Evolutionary conservation across 1,140 invertebrate species (phyloP).

Genomic region (Pectinophora gossypiella): DNA sequence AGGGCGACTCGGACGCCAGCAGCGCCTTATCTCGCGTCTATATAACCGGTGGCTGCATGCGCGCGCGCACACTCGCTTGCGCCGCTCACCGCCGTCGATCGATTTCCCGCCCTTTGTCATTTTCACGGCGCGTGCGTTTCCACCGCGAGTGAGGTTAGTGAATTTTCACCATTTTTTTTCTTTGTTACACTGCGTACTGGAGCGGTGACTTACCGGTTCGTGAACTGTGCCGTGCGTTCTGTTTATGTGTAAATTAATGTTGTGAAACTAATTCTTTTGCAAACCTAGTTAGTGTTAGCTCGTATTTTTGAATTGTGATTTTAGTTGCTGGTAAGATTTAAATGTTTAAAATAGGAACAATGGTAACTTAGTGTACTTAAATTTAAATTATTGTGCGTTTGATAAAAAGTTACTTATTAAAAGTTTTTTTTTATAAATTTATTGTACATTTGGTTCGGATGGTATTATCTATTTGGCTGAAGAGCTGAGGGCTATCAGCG

Average conservation of each 20-base stretch:
- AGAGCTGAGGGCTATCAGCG: too few relatives aligned
- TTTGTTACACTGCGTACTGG: conserved; percentile 23
- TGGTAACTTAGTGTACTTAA: conserved; percentile 29
- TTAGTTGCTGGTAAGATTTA: conserved; percentile 8
- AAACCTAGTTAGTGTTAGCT: not conserved
- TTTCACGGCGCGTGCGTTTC: conserved; percentile 49
- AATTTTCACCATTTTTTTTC: conserved; percentile 41
- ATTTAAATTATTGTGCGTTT: too few relatives aligned
- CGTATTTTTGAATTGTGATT: not conserved
- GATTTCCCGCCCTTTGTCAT: conserved; percentile 53
- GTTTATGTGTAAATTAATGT: not conserved
- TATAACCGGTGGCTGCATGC: conserved; percentile 45
- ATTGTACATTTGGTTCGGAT: too few relatives aligned
- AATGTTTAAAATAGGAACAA: not conserved
- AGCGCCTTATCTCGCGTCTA: conserved; percentile 47
- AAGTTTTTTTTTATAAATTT: too few relatives aligned
- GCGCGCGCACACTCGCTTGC: conserved; percentile 62
- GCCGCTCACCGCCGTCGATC: conserved; percentile 41
- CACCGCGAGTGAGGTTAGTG: conserved; percentile 60
- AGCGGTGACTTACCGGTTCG: conserved; percentile 20
- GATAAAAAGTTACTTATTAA: too few relatives aligned
- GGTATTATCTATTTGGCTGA: too few relatives aligned
- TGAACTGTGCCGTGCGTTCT: conserved; percentile 12
- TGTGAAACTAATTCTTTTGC: not conserved
- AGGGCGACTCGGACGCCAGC: conserved; percentile 5